Evolutionary conservation across 2,113 vertebrate genomes (phyloP).

Genomic region (Nipponia nippon): DNA sequence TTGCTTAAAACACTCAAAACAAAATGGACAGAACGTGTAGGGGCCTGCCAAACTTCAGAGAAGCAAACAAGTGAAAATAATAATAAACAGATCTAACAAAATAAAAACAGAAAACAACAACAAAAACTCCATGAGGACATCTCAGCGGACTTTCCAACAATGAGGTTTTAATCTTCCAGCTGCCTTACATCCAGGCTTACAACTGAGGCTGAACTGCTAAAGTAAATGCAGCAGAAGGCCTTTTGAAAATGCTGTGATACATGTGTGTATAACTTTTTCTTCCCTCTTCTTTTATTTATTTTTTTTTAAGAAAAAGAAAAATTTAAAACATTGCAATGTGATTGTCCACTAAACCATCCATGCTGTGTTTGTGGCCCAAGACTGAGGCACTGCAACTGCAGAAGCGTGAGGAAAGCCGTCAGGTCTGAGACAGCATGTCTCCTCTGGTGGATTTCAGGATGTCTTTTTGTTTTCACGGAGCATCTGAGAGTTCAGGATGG

Average conservation of each 20-base stretch:
- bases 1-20: not conserved
- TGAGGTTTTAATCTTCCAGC: constrained; percentile 72
- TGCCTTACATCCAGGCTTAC: constrained; percentile 76
- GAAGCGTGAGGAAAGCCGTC: not conserved
- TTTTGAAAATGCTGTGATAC: constrained; percentile 72
- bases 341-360: constrained; percentile 45
- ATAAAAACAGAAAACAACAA: constrained; percentile 38
- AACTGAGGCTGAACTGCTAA: constrained; percentile 66
- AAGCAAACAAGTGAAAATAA: constrained; percentile 18
- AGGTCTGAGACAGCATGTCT: not conserved
- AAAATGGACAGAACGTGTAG: constrained; percentile 26
- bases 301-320: constrained; percentile 44
- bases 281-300: constrained; percentile 27
- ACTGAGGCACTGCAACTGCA: constrained; percentile 35
- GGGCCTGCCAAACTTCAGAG: constrained; percentile 51
- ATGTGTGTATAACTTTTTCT: constrained; percentile 40
- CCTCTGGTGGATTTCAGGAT: constrained; percentile 8
- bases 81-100: not conserved
- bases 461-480: not conserved
- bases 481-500: constrained; percentile 38
- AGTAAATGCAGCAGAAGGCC: constrained; percentile 49
- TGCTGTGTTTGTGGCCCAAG: constrained; percentile 46
- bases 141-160: constrained; percentile 56
- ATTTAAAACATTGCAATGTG: constrained; percentile 51
- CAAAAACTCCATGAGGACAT: constrained; percentile 16